Conservation (phyloP, 2,797 vertebrate genomes). For the Bradypodion pumilum region DNA sequence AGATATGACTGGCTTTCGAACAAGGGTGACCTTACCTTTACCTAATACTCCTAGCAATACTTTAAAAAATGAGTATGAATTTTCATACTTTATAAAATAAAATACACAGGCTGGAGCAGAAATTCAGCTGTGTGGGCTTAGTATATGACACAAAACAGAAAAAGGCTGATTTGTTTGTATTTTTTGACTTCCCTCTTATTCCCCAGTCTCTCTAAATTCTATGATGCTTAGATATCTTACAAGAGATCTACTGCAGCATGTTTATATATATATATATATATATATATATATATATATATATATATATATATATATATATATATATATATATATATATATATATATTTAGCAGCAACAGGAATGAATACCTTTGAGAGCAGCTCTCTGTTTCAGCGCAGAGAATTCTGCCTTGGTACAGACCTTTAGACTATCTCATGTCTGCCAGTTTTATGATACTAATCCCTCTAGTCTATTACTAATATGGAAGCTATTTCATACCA, state of each 20-base stretch:
- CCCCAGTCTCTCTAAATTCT: background rate
- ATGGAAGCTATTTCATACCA: background rate
- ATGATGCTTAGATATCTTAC: background rate
- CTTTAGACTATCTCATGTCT: background rate
- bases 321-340: too few relatives aligned
- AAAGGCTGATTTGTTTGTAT: background rate
- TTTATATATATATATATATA: too few relatives aligned
- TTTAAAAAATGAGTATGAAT: background rate
- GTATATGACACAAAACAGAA: background rate
- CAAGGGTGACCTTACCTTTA: too few relatives aligned
- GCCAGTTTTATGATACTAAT: background rate
- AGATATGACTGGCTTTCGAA: too few relatives aligned
- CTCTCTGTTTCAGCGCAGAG: background rate
- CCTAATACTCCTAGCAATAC: too few relatives aligned
- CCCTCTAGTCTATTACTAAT: conserved; percentile 17
- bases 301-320: too few relatives aligned
- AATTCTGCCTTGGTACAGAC: background rate
- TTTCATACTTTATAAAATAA: too few relatives aligned
- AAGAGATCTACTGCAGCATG: background rate
- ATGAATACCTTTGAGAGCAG: too few relatives aligned
- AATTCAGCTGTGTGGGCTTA: background rate
- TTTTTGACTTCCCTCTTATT: background rate
- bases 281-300: too few relatives aligned
- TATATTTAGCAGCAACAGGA: background rate
- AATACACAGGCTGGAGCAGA: background rate